These are phyloP conservation scores for Oreortyx pictus DNA, from an alignment of 2,797 vertebrate genomes.

Conservation along the genomic window DNA sequence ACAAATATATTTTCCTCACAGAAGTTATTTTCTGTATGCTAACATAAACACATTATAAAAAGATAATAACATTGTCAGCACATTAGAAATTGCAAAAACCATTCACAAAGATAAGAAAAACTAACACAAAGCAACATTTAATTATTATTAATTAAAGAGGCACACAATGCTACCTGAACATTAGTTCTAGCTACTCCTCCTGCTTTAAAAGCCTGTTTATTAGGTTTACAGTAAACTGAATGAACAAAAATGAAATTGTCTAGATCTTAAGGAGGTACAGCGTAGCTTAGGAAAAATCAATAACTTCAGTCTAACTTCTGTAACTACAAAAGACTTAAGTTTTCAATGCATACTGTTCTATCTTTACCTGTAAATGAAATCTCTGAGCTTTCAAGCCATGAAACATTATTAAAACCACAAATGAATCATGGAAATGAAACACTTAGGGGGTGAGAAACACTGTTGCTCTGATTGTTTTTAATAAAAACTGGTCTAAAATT, in stretches of 20 bases:
- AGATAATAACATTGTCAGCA: conserved; percentile 10
- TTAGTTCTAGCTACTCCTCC: not conserved
- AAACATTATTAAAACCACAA: not conserved
- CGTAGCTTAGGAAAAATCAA: not conserved
- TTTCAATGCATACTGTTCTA: not conserved
- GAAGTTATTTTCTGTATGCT: not conserved
- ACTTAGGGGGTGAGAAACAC: not conserved
- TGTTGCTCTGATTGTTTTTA: not conserved
- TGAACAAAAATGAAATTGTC: conserved; percentile 7
- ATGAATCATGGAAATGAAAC: not conserved
- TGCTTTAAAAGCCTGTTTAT: conserved; percentile 4
- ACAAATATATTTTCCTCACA: not conserved
- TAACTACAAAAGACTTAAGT: not conserved
- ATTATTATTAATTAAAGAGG: not conserved
- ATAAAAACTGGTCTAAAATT: not conserved
- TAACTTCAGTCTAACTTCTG: not conserved
- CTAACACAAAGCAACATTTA: not conserved
- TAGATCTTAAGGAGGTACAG: not conserved
- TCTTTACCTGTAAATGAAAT: not conserved
- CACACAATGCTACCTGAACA: not conserved
- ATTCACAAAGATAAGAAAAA: conserved; percentile 28
- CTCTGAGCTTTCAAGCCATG: not conserved
- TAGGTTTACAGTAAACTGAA: not conserved
- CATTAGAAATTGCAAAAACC: not conserved
- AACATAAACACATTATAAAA: not conserved